Evolutionary conservation across 1,140 invertebrate species (phyloP).

Genomic region (Leptinotarsa lineolata): DNA sequence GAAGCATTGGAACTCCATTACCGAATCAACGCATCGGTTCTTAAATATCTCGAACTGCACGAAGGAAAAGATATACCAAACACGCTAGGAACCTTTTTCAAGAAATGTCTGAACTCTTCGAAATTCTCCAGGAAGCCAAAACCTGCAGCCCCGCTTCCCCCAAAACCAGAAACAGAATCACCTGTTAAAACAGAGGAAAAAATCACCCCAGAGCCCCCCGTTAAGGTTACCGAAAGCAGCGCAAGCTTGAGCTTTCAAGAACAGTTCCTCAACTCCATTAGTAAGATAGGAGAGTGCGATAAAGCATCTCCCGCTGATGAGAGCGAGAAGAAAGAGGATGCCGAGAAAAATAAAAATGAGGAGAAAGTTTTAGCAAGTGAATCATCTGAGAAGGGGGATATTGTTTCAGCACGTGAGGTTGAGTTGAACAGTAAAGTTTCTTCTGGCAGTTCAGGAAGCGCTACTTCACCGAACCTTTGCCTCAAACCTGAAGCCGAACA

Average conservation of each 20-base stretch:
- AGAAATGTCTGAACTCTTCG: constrained; percentile 46
- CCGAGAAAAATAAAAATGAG: constrained; percentile 20
- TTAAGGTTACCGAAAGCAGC: constrained; percentile 9
- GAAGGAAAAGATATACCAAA: constrained; percentile 55
- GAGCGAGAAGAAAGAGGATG: constrained; percentile 25
- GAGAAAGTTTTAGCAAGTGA: background rate
- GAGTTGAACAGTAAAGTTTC: too few species aligned
- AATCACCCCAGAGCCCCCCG: background rate
- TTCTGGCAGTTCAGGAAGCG: too few species aligned
- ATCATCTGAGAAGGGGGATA: too few species aligned
- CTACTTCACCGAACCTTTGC: too few species aligned
- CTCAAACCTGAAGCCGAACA: too few species aligned
- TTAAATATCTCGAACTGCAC: constrained; percentile 82
- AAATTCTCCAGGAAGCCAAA: constrained; percentile 23
- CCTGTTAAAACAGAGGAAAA: background rate
- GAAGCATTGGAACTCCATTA: constrained; percentile 88
- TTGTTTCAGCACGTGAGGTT: too few species aligned
- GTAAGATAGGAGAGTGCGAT: background rate
- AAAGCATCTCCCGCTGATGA: constrained; percentile 11
- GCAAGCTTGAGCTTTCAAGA: constrained; percentile 35
- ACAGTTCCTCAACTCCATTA: constrained; percentile 35
- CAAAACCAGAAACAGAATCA: constrained; percentile 12
- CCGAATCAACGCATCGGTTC: constrained; percentile 79
- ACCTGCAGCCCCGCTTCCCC: background rate
- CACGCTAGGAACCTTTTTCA: constrained; percentile 50